Evolutionary conservation across 2,888 invertebrate genomes (phyloP).

Genomic region (Mycalesis mineus): DNA sequence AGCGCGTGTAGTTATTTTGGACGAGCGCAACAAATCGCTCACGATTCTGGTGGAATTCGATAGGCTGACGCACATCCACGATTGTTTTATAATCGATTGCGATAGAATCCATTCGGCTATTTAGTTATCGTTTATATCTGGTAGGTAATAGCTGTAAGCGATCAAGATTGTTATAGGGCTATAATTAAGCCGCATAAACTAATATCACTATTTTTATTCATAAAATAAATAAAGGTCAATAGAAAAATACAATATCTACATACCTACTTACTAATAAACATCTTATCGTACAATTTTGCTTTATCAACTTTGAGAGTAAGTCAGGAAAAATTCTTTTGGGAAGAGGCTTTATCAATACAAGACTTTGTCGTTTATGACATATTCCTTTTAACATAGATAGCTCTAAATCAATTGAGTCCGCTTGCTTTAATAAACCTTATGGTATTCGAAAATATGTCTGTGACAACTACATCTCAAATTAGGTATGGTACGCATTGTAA

Average conservation of each 20-base stretch:
- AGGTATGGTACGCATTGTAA: conserved; percentile 25
- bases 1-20: conserved; percentile 14
- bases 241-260: too few species aligned
- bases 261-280: too few species aligned
- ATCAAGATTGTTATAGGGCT: too few species aligned
- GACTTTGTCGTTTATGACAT: too few species aligned
- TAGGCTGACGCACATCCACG: conserved; percentile 4
- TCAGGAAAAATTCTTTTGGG: too few species aligned
- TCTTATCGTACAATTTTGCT: too few species aligned
- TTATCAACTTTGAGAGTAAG: too few species aligned
- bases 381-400: conserved; percentile 29
- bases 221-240: too few species aligned
- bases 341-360: too few species aligned
- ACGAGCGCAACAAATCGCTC: conserved; percentile 16
- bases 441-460: conserved; percentile 31
- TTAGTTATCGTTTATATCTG: neutral
- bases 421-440: conserved; percentile 35
- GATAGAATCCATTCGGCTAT: neutral
- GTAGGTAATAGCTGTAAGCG: too few species aligned
- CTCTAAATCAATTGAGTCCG: conserved; percentile 41
- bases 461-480: conserved; percentile 24
- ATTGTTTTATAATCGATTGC: conserved; percentile 10
- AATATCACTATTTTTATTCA: too few species aligned
- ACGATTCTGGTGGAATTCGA: conserved; percentile 12
- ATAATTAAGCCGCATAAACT: too few species aligned